Evolutionary conservation across 1,140 invertebrate genomes (phyloP).

Genomic region (Heliconius nattereri): DNA sequence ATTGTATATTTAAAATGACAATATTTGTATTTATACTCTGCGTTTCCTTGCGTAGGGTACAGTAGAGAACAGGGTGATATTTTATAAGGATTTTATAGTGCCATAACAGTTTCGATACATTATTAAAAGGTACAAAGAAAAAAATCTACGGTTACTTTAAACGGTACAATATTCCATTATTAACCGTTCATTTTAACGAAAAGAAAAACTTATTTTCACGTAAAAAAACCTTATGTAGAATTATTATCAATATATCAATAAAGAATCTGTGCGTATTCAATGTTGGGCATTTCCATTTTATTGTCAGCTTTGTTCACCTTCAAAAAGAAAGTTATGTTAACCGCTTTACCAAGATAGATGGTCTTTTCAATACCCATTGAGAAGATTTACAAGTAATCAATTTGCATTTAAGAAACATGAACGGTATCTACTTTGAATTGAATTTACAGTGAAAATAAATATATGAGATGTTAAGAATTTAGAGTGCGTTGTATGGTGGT

Average conservation of each 20-base stretch:
- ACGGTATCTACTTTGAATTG: conserved; percentile 16
- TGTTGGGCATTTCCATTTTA: background rate
- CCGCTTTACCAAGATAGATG: conserved; percentile 12
- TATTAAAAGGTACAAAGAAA: background rate
- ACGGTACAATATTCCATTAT: background rate
- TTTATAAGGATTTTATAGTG: no score
- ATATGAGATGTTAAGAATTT: background rate
- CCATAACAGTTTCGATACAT: no score
- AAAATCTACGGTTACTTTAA: no score
- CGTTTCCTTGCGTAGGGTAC: no score
- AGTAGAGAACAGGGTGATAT: no score
- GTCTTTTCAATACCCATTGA: conserved; percentile 18
- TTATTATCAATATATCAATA: conserved; percentile 8
- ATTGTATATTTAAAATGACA: background rate
- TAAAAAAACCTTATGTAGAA: background rate
- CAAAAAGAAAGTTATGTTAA: conserved; percentile 17
- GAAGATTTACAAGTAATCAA: conserved; percentile 29
- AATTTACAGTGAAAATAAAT: background rate
- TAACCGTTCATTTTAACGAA: background rate
- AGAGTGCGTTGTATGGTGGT: background rate
- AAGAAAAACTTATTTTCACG: background rate
- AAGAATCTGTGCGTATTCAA: conserved; percentile 10
- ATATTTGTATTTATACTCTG: no score
- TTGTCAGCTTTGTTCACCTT: conserved; percentile 8
- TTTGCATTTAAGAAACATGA: conserved; percentile 33